Evolutionary conservation across 2,888 invertebrate species (phyloP), one percentile per base, ranked within the genome.

Genomic region (Standfussiana lucernea): DNA sequence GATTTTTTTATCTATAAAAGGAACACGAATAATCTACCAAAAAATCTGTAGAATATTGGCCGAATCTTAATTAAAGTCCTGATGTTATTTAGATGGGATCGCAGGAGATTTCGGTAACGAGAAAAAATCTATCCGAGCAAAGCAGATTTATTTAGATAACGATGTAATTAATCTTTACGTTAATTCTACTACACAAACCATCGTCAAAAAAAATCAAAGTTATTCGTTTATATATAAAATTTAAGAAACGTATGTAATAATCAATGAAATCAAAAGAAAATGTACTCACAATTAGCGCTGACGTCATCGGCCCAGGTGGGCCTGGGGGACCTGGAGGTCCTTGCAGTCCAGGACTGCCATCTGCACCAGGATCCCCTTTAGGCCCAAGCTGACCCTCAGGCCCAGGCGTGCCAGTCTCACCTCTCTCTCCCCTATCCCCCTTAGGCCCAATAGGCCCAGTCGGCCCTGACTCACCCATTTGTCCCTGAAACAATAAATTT

Each of bases 351-450:
- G 98, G 97, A 68, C 97, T 93, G 1, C 98, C 98, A 90, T 98
- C 98, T 67, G 97, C 94, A 37, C 98, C 98, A 71, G 98, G 97
- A 85, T 98, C 98, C 37, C 98, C 98, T 95, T 98, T 98, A 50
- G 97, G 97, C 37, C 98, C 98, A 89, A 97, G 97, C 77, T 97
- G 97, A 70, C 98, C 98, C 93, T 98, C 98, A 62, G 97, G 97
- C 7, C 98, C 98, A 42, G 96, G 93, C 2, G 96, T 90, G 4
- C 97, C 97, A 11, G 92, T 86, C 24, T 97, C 97, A 56, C 98
- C 98, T 89, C 97, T 97, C 87, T 98, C 98, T 77, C 98, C 98
- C 91, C 97, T 97, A 50, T 98, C 97, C 0, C 98, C 98, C 89
- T 97, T 97, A 0, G 94, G 93, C 61, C 98, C 98, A 77, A 95